Evolutionary conservation across 2,797 vertebrate genomes (phyloP).

Genomic region (Spinibarbus caldwelli): DNA sequence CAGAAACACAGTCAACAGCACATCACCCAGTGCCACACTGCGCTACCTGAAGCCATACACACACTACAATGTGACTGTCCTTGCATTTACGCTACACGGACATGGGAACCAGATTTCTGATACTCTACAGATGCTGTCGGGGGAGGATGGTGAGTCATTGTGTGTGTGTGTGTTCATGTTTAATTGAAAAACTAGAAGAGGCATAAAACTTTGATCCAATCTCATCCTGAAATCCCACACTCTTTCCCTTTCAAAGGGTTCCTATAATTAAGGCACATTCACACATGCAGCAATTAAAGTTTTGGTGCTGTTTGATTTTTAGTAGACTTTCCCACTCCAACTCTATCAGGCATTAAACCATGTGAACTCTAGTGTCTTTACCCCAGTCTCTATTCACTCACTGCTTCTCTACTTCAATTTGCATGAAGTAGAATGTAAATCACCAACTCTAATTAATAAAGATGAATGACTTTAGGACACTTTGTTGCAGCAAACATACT

Average conservation of each 20-base stretch:
- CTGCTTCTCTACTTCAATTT: not conserved
- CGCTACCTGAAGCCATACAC: conserved; percentile 84
- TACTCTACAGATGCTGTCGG: conserved; percentile 82
- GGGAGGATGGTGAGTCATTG: conserved; percentile 87
- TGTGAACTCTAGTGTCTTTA: not conserved
- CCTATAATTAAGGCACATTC: not conserved
- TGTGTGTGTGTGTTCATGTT: conserved; percentile 1
- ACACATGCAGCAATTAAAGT: conserved; percentile 1
- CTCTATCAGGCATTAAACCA: not conserved
- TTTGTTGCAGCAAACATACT: not conserved
- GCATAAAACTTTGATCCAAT: not conserved
- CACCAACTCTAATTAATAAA: not conserved
- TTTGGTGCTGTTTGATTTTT: not conserved
- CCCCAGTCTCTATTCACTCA: too few relatives aligned
- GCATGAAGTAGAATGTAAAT: not conserved
- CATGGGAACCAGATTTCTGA: conserved; percentile 89
- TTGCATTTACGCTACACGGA: conserved; percentile 87
- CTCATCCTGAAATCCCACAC: not conserved
- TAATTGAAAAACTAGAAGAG: conserved; percentile 5
- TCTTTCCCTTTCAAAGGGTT: conserved; percentile 1
- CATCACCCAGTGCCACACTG: conserved; percentile 78
- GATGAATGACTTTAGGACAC: not conserved
- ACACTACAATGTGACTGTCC: conserved; percentile 87
- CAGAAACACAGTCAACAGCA: conserved; percentile 77
- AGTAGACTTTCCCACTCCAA: not conserved